These are phyloP conservation scores for Cylindroiulus punctatus DNA, from an alignment of 2,888 invertebrate species.

Conservation along the genomic window DNA sequence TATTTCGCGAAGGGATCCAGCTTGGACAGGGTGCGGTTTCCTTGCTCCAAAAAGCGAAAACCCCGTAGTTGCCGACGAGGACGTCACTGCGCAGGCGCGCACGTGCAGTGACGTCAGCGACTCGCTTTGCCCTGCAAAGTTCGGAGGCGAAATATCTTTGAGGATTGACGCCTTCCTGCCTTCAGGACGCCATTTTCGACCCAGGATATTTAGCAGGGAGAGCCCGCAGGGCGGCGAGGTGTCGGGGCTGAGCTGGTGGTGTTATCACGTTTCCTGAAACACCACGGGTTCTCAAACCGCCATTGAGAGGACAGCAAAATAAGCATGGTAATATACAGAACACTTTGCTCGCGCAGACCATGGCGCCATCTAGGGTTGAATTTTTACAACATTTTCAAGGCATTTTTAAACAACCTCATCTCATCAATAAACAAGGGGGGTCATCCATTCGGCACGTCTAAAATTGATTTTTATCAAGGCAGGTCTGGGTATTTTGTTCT, in stretches of 20 bases:
- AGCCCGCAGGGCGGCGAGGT: not conserved
- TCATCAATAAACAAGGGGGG: not conserved
- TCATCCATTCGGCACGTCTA: not conserved
- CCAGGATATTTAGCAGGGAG: not conserved
- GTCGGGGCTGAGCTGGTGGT: not conserved
- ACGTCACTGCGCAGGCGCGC: slow-evolving; percentile 20
- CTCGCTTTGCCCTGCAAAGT: not conserved
- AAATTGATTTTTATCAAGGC: too few relatives aligned
- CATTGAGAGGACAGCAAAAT: too few relatives aligned
- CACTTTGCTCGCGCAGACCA: not conserved
- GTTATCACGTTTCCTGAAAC: not conserved
- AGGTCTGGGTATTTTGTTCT: too few relatives aligned
- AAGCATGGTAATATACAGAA: not conserved
- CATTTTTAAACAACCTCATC: not conserved
- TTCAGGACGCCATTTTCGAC: not conserved
- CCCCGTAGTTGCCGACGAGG: slow-evolving; percentile 56
- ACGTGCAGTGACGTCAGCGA: not conserved
- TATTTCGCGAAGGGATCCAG: slow-evolving; percentile 50
- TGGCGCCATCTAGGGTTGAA: not conserved
- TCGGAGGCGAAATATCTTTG: not conserved
- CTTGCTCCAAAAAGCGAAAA: slow-evolving; percentile 53
- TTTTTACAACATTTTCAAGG: not conserved
- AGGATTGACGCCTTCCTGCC: not conserved
- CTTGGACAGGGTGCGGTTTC: slow-evolving; percentile 58
- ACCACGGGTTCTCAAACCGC: not conserved